Evolutionary conservation across 37 sponge, comb jelly and placozoan genomes (phyloP).

Genomic region (Axinella damicornis): DNA sequence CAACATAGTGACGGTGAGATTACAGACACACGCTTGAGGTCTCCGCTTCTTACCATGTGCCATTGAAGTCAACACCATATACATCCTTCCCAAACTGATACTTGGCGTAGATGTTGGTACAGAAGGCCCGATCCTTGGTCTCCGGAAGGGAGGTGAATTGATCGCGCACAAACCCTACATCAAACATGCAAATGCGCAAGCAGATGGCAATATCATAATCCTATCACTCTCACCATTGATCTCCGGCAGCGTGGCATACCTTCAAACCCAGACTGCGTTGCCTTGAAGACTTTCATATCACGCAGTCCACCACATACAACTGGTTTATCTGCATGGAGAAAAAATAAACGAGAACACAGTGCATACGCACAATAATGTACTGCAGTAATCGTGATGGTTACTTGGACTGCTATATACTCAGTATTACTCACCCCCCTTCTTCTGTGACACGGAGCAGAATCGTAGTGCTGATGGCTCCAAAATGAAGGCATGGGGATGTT

Average conservation of each 20-base stretch:
- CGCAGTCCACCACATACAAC: slow-evolving; percentile 43
- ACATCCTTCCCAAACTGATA: slow-evolving; percentile 27
- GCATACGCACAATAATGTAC: not conserved
- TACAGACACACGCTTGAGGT: too few relatives aligned
- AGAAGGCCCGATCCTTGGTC: slow-evolving; percentile 48
- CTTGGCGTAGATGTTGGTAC: slow-evolving; percentile 41
- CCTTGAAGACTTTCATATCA: slow-evolving; percentile 65
- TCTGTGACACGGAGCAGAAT: slow-evolving; percentile 43
- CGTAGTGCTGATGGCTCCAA: slow-evolving; percentile 23
- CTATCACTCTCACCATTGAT: not conserved
- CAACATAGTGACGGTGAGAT: too few relatives aligned
- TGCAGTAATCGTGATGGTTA: not conserved
- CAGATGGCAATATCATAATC: not conserved
- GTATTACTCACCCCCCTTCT: slow-evolving; percentile 45
- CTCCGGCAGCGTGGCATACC: slow-evolving; percentile 4
- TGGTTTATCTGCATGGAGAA: not conserved
- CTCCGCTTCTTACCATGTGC: slow-evolving; percentile 35
- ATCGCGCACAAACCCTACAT: slow-evolving; percentile 54
- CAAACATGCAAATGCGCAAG: too few relatives aligned
- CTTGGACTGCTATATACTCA: not conserved
- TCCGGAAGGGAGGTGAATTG: slow-evolving; percentile 61
- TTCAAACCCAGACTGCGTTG: slow-evolving; percentile 78
- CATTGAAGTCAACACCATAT: slow-evolving; percentile 52
- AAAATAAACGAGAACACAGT: not conserved
- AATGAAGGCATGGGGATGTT: slow-evolving; percentile 71